Evolutionary conservation across 2,888 invertebrate species (phyloP).

Genomic region (Therioaphis trifolii): DNA sequence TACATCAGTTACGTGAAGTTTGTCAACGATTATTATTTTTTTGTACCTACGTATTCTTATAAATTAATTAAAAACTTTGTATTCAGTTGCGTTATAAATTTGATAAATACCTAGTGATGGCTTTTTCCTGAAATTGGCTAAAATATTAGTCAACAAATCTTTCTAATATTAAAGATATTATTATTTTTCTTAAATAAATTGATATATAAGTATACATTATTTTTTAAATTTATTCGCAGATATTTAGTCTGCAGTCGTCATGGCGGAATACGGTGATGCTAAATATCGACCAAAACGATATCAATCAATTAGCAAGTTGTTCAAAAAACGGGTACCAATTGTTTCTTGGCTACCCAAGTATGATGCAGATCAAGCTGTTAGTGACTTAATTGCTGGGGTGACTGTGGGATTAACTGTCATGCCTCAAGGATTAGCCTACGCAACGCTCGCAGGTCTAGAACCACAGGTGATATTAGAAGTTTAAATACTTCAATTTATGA

Average conservation of each 20-base stretch:
- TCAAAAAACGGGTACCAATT: constrained; percentile 74
- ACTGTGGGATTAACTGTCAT: constrained; percentile 93
- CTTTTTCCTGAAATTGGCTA: too few relatives aligned
- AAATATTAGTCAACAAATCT: too few relatives aligned
- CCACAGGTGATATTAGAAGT: constrained; percentile 83
- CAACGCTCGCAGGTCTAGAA: constrained; percentile 86
- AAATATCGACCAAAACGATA: constrained; percentile 58
- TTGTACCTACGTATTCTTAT: too few relatives aligned
- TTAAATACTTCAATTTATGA: too few relatives aligned
- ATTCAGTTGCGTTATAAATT: too few relatives aligned
- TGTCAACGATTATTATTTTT: too few relatives aligned
- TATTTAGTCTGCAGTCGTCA: constrained; percentile 29
- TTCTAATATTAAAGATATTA: too few relatives aligned
- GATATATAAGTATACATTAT: too few relatives aligned
- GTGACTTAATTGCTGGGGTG: constrained; percentile 90
- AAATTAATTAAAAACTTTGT: too few relatives aligned
- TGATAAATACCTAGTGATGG: too few relatives aligned
- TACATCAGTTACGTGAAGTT: too few relatives aligned
- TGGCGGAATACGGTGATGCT: constrained; percentile 52
- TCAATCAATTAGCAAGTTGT: constrained; percentile 64
- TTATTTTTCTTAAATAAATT: too few relatives aligned
- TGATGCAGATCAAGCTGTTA: constrained; percentile 79
- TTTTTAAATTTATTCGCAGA: constrained; percentile 33
- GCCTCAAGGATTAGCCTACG: constrained; percentile 93
- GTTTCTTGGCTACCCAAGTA: constrained; percentile 82